Evolutionary conservation across 2,113 vertebrate species (phyloP), one percentile per base, ranked within the genome.

Genomic region (Spea bombifrons): DNA sequence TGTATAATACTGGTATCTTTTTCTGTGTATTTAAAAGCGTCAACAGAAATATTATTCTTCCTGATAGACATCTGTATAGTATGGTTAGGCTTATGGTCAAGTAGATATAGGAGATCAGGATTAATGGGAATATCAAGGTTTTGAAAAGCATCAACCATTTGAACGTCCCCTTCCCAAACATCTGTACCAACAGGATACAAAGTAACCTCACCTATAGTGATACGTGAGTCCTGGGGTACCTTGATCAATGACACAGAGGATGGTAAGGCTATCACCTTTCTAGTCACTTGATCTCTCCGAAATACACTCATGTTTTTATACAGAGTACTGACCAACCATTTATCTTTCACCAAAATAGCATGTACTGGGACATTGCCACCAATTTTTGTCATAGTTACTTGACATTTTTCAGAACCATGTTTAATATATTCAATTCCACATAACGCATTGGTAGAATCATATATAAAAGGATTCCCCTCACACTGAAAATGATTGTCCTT

Each of bases 21-120:
- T 48, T 44, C 43, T 13, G 66, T 6, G 12, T 69, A 69, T 46
- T 69, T 9, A 8, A 7, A 45, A 3, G 2, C 44, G 3, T 69
- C 66, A 7, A 69, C 43, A 4, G 66, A 46, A 12, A 3, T 10
- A 69, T 69, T 7, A 48, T 69, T 13, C 9, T 45, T 69, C 44
- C n/a, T 69, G 43, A 69, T 69, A 48, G n/a, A 4, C 66, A 69
- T 69, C 10, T n/a, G 44, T 8, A 69, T 15, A 3, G 66, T 69
- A 48, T 69, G 66, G 4, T 45, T 69, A n/a, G 66, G 66, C n/a
- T 69, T 69, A 48, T 69, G 43, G 44, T 69, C 66, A 3, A 69
- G 5, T 13, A 69, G 43, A 16, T 47, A 69, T 47, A 15, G 46
- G 9, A 69, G n/a, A 69, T 69, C 66, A 4, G 66, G 66, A 48